phyloP scores from a whole-genome alignment of 2,797 vertebrate species.

The Pempheris klunzingeri region DNA sequence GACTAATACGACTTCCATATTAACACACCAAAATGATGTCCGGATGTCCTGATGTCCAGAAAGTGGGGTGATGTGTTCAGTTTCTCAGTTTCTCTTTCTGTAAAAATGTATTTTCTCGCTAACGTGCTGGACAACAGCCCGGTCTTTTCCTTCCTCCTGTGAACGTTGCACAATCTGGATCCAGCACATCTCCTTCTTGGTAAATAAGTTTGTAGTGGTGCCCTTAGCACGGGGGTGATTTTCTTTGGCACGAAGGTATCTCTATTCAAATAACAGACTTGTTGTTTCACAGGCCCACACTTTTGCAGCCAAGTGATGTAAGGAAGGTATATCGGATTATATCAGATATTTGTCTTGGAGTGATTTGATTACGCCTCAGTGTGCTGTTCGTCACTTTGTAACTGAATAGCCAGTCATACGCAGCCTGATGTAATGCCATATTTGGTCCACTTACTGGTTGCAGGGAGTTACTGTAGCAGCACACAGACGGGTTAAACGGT shows the following conservation, averaged over 20 bases:
- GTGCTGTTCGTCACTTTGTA: conserved; percentile 64
- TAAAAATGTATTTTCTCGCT: conserved; percentile 39
- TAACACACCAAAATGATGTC: conserved; percentile 28
- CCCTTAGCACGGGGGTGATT: conserved; percentile 51
- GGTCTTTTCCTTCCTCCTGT: conserved; percentile 37
- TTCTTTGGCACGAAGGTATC: conserved; percentile 55
- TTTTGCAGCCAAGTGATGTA: conserved; percentile 65
- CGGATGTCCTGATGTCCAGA: conserved; percentile 32
- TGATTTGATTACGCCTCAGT: conserved; percentile 64
- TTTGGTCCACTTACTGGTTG: conserved; percentile 66
- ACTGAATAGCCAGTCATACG: conserved; percentile 67
- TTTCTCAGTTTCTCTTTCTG: too few species aligned
- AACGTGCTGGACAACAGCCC: conserved; percentile 32
- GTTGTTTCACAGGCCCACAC: conserved; percentile 60
- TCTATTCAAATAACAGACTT: conserved; percentile 46
- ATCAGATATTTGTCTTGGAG: conserved; percentile 72
- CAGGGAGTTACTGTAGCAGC: conserved; percentile 38
- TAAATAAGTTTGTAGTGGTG: conserved; percentile 56
- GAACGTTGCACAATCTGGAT: conserved; percentile 67
- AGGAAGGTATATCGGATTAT: conserved; percentile 73
- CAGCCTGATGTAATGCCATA: conserved; percentile 67
- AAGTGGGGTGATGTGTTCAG: conserved; percentile 35
- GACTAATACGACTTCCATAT: conserved; percentile 33
- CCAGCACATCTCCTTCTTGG: conserved; percentile 38
- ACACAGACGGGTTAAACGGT: too few species aligned